Base-by-base conservation (phyloP, 2,797 vertebrate species). In the Numenius phaeopus region DNA sequence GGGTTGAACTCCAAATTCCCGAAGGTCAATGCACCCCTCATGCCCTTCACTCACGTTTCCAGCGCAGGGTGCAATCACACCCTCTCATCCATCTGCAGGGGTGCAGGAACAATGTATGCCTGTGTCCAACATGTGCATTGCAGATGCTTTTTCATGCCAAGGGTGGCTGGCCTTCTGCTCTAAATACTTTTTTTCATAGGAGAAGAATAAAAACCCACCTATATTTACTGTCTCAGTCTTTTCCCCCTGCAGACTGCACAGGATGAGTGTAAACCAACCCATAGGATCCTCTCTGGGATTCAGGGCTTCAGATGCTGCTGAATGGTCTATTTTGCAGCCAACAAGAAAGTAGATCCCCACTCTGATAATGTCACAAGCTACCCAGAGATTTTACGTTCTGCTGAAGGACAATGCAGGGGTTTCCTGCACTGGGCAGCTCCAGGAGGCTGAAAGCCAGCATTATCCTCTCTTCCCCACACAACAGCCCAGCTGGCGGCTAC, bases 11-110 rank as follows among this genome's bases (percentile, higher is more conserved):
- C 26, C 30, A 42, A 13, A 39, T 67, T 84, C 70, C 42, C 7
- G 15, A 55, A 67, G 47, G n/a, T 52, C 58, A 77, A 2, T 27
- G 12, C 49, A 49, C 4, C 22, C 26, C 18, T 37, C 1, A 0
- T 11, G 7, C 34, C 69, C 32, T 81, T 73, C 11, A 32, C 37
- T 62, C 57, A 37, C 49, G 9, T 58, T 81, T 55, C 46, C 29
- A 82, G 49, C 0, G 1, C 37, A 50, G 32, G 23, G 15, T 66
- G n/a, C 59, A 2, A 1, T 30, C 13, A 2, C 17, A 26, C 4
- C 2, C 2, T 2, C 4, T 20, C 1, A 0, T 29, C 44, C 3
- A 1, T 14, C 52, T 2, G 0, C 39, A 70, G 40, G 55, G 24
- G 8, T 26, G 11, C 40, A 14, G 62, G 24, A 69, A 18, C 17